These are phyloP conservation scores for Bombus superbus DNA, from an alignment of 1,140 invertebrate species.

Conservation along the genomic window DNA sequence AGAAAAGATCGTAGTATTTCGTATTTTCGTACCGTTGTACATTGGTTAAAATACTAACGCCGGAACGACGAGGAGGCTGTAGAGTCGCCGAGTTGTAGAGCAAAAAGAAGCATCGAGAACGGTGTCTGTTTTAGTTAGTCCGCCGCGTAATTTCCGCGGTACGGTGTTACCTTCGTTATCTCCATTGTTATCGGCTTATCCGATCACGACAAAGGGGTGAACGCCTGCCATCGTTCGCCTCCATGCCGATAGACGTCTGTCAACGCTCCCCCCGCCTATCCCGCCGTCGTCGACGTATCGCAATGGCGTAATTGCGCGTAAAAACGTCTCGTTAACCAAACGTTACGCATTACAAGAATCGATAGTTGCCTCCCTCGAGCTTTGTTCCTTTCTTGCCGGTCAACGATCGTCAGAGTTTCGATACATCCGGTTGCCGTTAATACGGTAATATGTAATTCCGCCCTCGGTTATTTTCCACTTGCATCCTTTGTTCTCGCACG, in stretches of 20 bases:
- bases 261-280: slow-evolving; percentile 9
- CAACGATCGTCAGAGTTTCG: too few species aligned
- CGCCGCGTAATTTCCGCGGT: slow-evolving; percentile 53
- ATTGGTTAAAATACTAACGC: not conserved
- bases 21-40: too few species aligned
- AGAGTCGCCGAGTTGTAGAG: not conserved
- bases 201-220: slow-evolving; percentile 45
- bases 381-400: not conserved
- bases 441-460: too few species aligned
- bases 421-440: too few species aligned
- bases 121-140: slow-evolving; percentile 15
- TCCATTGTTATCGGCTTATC: slow-evolving; percentile 53
- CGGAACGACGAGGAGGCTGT: not conserved
- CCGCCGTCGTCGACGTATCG: not conserved
- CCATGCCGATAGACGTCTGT: not conserved
- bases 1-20: too few species aligned
- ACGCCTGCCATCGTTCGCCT: not conserved
- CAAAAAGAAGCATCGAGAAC: not conserved
- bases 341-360: not conserved
- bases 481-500: not conserved
- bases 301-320: not conserved
- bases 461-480: too few species aligned
- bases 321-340: not conserved
- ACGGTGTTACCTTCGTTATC: slow-evolving; percentile 65
- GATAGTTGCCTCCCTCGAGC: not conserved